These are phyloP conservation scores for Sebastolobus altivelis DNA, from an alignment of 2,797 vertebrate species.

Conservation along the genomic window DNA sequence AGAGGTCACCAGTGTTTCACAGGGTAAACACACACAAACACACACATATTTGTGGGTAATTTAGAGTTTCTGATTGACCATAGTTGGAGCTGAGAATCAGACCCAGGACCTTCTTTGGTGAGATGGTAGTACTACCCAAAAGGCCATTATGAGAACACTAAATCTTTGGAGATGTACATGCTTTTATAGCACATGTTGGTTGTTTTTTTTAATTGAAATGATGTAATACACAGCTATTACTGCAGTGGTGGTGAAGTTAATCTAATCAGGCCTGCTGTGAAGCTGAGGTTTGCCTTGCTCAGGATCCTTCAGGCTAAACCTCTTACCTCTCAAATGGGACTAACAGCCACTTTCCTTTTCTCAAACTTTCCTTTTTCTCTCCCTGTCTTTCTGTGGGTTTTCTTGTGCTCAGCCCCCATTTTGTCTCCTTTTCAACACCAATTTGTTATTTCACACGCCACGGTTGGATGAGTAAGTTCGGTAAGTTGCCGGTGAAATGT, in stretches of 20 bases:
- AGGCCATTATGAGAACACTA: background rate
- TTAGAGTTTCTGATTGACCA: slow-evolving; percentile 56
- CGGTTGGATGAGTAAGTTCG: slow-evolving; percentile 10
- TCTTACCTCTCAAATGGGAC: slow-evolving; percentile 52
- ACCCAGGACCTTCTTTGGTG: background rate
- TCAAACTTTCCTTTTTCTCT: slow-evolving; percentile 19
- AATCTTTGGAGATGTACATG: background rate
- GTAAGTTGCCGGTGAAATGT: slow-evolving; percentile 20
- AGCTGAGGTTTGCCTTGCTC: slow-evolving; percentile 49
- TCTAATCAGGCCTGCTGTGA: slow-evolving; percentile 59
- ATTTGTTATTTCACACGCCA: slow-evolving; percentile 3
- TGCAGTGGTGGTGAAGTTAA: slow-evolving; percentile 53
- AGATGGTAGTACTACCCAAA: background rate
- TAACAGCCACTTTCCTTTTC: slow-evolving; percentile 54
- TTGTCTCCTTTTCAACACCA: background rate
- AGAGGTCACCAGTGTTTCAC: slow-evolving; percentile 43
- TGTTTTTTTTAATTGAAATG: slow-evolving; percentile 6
- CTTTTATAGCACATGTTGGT: background rate
- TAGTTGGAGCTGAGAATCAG: slow-evolving; percentile 1
- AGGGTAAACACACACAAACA: slow-evolving; percentile 30
- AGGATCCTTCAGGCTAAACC: slow-evolving; percentile 66
- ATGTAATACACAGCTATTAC: slow-evolving; percentile 19
- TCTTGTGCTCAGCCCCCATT: slow-evolving; percentile 8
- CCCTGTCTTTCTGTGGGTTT: background rate
- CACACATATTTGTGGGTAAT: slow-evolving; percentile 37